These are phyloP conservation scores for Thymallus thymallus DNA, from an alignment of 2,113 vertebrate species.

Conservation along the genomic window DNA sequence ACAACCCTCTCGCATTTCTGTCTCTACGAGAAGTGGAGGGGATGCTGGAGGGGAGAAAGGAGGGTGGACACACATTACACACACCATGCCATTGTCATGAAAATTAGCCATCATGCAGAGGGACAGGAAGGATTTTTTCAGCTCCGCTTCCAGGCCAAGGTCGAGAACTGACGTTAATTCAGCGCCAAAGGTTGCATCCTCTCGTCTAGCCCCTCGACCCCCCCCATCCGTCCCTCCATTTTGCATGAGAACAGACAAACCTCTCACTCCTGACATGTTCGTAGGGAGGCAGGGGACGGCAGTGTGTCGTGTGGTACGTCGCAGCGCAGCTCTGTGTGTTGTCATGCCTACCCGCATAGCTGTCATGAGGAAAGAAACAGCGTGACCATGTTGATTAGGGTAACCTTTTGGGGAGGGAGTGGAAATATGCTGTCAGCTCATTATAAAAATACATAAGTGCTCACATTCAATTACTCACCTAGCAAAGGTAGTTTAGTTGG, in stretches of 20 bases:
- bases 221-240: slow-evolving; percentile 2
- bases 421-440: slow-evolving; percentile 80
- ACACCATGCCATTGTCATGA: slow-evolving; percentile 16
- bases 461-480: slow-evolving; percentile 86
- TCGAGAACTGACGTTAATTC: slow-evolving; percentile 43
- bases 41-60: neutral
- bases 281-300: slow-evolving; percentile 3
- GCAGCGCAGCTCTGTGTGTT: slow-evolving; percentile 56
- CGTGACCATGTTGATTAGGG: slow-evolving; percentile 78
- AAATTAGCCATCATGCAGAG: slow-evolving; percentile 33
- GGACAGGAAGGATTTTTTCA: slow-evolving; percentile 29
- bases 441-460: slow-evolving; percentile 83
- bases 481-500: slow-evolving; percentile 75
- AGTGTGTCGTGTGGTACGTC: neutral
- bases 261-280: slow-evolving; percentile 63
- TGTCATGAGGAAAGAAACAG: slow-evolving; percentile 81
- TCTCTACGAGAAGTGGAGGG: slow-evolving; percentile 11
- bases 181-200: slow-evolving; percentile 38
- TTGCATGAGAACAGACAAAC: slow-evolving; percentile 41
- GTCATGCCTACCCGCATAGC: slow-evolving; percentile 70
- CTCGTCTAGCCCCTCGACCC: slow-evolving; percentile 13
- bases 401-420: slow-evolving; percentile 59
- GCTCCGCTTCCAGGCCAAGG: slow-evolving; percentile 29
- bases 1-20: slow-evolving; percentile 38
- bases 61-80: slow-evolving; percentile 1